Evolutionary conservation across 2,888 invertebrate species (phyloP), one percentile per base, ranked within the genome.

Genomic region (Chironomus tentans): DNA sequence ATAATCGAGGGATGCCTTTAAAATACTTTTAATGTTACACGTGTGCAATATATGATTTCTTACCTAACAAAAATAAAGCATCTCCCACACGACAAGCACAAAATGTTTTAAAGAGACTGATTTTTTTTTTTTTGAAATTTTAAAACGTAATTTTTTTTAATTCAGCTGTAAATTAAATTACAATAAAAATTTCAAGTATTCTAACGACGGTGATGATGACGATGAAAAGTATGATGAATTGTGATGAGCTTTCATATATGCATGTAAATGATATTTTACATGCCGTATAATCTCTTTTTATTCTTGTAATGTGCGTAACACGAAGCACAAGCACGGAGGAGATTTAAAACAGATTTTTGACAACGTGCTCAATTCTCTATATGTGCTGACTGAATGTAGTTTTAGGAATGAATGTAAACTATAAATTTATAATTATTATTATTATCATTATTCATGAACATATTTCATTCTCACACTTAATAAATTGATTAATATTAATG

Each of bases 401-500:
- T 7, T 38, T 38, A 56, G 6, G 56, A 15, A 50, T n/a, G 56
- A 56, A 15, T 5, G 15, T 56, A 15, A 18, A 56, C 24, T 65
- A 65, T 65, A 65, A 65, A 65, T 65, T 65, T 65, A 65, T 65
- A 65, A 65, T 65, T 24, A 65, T 24, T 65, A 5, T 24, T 24
- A 24, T 56, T 12, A 56, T 15, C 18, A 15, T 65, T 65, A 21
- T 24, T 65, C 13, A 24, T 24, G 65, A 21, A n/a, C 24, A 65
- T 24, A 12, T 13, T 10, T 65, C 65, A 21, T 21, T 21, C 10
- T 65, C 12, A 65, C 24, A 65, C 21, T 65, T 65, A 24, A 65
- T 65, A 65, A 24, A 65, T 65, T 65, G 65, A 65, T 65, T 65
- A 65, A 65, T 65, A 65, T 65, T 65, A 65, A 65, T 65, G 65